Evolutionary conservation across 1,140 invertebrate species (phyloP).

Genomic region (Nilaparvata lugens): DNA sequence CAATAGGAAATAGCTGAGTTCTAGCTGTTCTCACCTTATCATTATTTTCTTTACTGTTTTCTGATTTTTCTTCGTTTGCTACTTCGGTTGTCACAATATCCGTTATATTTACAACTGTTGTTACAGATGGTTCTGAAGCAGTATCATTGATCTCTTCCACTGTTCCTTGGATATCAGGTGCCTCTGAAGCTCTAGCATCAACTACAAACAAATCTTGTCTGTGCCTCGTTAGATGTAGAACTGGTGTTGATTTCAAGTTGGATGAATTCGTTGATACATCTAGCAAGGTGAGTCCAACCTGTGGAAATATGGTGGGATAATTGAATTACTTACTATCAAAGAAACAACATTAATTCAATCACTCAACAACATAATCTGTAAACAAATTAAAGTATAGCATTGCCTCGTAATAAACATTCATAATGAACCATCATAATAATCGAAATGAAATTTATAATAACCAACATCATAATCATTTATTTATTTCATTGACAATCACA

Average conservation of each 20-base stretch:
- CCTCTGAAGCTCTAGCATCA: neutral
- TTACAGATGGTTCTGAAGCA: neutral
- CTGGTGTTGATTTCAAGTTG: neutral
- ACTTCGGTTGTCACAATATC: neutral
- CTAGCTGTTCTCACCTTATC: neutral
- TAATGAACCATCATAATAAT: no score
- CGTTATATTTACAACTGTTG: neutral
- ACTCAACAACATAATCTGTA: no score
- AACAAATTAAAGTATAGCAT: no score
- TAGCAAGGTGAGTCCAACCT: neutral
- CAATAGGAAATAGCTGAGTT: neutral
- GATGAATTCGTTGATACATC: neutral
- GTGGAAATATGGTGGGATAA: no score
- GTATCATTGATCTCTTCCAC: neutral
- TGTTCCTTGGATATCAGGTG: neutral
- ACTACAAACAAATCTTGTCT: neutral
- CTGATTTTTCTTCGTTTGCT: neutral
- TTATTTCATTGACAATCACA: no score
- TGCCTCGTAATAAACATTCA: no score
- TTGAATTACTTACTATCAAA: no score
- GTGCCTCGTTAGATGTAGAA: neutral
- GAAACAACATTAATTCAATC: no score
- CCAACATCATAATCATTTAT: no score
- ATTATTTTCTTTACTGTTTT: neutral
- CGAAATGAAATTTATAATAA: no score